These are phyloP conservation scores for Eidolon helvum DNA, from an alignment of 2,113 vertebrate species.

Conservation along the genomic window DNA sequence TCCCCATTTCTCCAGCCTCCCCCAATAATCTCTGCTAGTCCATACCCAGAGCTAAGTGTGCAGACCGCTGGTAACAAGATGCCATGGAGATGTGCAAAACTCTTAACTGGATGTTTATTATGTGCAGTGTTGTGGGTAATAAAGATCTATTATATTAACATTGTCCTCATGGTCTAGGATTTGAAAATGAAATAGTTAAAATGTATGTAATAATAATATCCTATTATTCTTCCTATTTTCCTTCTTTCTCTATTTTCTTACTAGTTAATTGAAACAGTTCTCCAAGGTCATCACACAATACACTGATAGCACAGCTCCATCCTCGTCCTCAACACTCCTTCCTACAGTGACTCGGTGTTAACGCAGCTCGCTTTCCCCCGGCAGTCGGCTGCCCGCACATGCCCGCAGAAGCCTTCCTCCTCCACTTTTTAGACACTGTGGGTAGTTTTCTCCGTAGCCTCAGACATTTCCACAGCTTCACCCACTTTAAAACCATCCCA, in stretches of 20 bases:
- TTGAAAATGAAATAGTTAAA: background rate
- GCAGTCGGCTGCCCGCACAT: too few species aligned
- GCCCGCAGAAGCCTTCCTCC: too few species aligned
- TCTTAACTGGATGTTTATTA: background rate
- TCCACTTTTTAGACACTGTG: background rate
- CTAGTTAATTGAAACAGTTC: background rate
- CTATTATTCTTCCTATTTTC: background rate
- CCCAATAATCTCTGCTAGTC: too few species aligned
- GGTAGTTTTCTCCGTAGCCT: background rate
- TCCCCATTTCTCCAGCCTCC: background rate
- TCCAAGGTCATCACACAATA: background rate
- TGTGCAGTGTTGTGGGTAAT: background rate
- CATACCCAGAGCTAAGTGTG: background rate
- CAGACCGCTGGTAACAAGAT: too few species aligned
- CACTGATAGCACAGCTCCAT: fast-evolving
- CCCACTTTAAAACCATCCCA: background rate
- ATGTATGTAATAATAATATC: background rate
- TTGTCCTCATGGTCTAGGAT: background rate
- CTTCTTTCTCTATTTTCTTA: background rate
- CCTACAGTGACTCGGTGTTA: background rate
- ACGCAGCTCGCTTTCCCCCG: background rate
- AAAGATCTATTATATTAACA: background rate
- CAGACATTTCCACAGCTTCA: background rate
- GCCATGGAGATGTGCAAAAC: background rate
- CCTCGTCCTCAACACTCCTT: background rate